Percentiles rank a stretch among this genome's conserved stretches.
phyloP scores from a whole-genome alignment of 2,888 invertebrate species.

The Hydriomena furcata region DNA sequence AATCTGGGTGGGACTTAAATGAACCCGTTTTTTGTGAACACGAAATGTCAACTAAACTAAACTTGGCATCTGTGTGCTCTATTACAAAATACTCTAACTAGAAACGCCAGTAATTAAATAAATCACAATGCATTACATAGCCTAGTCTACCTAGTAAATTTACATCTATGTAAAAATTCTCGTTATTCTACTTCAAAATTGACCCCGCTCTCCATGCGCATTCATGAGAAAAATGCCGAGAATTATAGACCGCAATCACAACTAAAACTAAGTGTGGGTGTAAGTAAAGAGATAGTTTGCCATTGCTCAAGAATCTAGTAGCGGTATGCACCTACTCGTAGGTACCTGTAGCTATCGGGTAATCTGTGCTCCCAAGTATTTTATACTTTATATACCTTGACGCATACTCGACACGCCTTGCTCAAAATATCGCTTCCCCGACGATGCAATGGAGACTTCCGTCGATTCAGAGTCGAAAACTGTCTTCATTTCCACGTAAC shows the following conservation, averaged over 20 bases:
- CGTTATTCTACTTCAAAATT: no score
- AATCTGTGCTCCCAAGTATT: neutral
- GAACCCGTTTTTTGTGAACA: no score
- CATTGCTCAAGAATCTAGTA: conserved; percentile 32
- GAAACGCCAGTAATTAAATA: no score
- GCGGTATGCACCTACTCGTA: neutral
- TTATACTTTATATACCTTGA: conserved; percentile 43
- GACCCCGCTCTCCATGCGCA: neutral
- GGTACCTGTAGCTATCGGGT: conserved; percentile 4
- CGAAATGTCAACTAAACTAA: no score
- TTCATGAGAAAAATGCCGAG: conserved; percentile 15
- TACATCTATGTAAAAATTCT: no score
- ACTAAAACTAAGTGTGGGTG: conserved; percentile 32
- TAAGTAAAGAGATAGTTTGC: conserved; percentile 33
- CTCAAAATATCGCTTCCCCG: conserved; percentile 75
- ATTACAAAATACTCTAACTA: no score
- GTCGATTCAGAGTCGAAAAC: conserved; percentile 61
- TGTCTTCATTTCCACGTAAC: conserved; percentile 43
- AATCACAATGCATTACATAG: no score
- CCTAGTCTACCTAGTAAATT: no score
- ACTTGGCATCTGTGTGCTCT: no score
- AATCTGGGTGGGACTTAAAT: no score
- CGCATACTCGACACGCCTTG: conserved; percentile 63
- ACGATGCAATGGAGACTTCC: conserved; percentile 76
- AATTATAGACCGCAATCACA: conserved; percentile 24